These are phyloP conservation scores for Amblyteles armatorius DNA, from an alignment of 2,888 invertebrate genomes.

Conservation along the genomic window DNA sequence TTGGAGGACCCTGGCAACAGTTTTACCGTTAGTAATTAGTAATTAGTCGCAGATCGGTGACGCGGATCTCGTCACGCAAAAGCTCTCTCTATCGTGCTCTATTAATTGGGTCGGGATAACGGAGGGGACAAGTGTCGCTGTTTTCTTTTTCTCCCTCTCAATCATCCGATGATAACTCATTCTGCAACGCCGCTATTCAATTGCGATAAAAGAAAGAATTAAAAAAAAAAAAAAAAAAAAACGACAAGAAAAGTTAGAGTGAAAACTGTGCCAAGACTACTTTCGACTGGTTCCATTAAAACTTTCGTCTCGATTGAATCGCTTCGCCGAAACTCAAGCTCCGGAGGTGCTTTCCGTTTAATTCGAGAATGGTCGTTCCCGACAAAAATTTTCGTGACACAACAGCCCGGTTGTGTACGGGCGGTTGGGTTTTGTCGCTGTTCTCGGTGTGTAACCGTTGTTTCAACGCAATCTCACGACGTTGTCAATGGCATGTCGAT, in stretches of 20 bases:
- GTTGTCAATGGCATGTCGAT: conserved; percentile 63
- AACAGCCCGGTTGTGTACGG: neutral
- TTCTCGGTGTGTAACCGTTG: conserved; percentile 23
- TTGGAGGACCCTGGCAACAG: conserved; percentile 91
- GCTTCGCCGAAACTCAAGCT: neutral
- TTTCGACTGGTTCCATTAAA: conserved; percentile 15
- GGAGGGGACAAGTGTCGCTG: conserved; percentile 9
- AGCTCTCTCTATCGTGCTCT: conserved; percentile 24
- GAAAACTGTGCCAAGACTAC: conserved; percentile 9
- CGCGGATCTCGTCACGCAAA: conserved; percentile 13
- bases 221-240: conserved; percentile 5
- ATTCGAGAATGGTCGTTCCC: neutral
- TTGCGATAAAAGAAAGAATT: neutral
- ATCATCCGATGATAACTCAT: conserved; percentile 30
- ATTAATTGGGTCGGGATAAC: conserved; percentile 49
- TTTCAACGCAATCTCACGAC: conserved; percentile 28
- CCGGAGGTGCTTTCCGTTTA: neutral
- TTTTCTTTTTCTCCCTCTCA: conserved; percentile 14
- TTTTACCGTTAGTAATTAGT: conserved; percentile 69
- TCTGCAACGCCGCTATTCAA: neutral
- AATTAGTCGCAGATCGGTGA: conserved; percentile 61
- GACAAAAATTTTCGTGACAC: neutral
- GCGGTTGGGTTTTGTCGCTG: neutral
- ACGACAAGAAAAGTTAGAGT: neutral
- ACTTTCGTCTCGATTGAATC: conserved; percentile 23